Conservation (phyloP, 2,888 invertebrate species). For the Argyra leucocephala region DNA sequence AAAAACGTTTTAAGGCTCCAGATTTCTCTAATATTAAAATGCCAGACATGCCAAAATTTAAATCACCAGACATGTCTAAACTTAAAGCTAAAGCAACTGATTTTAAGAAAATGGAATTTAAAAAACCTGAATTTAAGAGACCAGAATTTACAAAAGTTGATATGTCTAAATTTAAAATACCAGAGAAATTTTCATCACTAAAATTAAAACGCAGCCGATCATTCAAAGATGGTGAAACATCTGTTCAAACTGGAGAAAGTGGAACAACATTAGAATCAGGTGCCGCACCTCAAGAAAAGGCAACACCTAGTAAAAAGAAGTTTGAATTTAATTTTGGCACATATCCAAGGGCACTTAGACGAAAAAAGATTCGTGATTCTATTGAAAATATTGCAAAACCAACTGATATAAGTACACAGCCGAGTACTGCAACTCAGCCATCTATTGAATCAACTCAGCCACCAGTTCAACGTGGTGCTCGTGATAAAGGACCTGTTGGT, state of each 20-base stretch:
- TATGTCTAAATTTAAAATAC: conserved; percentile 54
- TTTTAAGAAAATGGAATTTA: conserved; percentile 32
- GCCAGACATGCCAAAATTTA: conserved; percentile 29
- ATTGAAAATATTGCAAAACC: conserved; percentile 46
- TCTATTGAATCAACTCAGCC: conserved; percentile 59
- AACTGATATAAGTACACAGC: conserved; percentile 40
- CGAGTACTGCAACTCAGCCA: conserved; percentile 51
- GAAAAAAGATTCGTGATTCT: conserved; percentile 29
- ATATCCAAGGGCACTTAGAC: conserved; percentile 61
- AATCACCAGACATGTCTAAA: conserved; percentile 46
- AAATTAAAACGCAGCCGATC: conserved; percentile 45
- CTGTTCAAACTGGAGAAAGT: conserved; percentile 24
- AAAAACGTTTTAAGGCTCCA: conserved; percentile 38
- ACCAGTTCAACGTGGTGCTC: conserved; percentile 46
- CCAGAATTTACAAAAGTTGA: conserved; percentile 48
- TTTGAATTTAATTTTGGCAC: conserved; percentile 68
- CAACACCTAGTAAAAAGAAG: conserved; percentile 48
- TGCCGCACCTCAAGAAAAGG: conserved; percentile 47
- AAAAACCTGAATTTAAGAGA: conserved; percentile 40
- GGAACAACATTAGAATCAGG: conserved; percentile 44
- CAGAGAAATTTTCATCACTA: conserved; percentile 55
- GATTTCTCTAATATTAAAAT: conserved; percentile 43
- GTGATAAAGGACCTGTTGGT: conserved; percentile 45
- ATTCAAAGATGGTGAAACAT: conserved; percentile 33
- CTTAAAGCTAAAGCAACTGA: conserved; percentile 32